phyloP scores from a whole-genome alignment of 2,888 invertebrate genomes.

The Rhabditophanes sp. region DNA sequence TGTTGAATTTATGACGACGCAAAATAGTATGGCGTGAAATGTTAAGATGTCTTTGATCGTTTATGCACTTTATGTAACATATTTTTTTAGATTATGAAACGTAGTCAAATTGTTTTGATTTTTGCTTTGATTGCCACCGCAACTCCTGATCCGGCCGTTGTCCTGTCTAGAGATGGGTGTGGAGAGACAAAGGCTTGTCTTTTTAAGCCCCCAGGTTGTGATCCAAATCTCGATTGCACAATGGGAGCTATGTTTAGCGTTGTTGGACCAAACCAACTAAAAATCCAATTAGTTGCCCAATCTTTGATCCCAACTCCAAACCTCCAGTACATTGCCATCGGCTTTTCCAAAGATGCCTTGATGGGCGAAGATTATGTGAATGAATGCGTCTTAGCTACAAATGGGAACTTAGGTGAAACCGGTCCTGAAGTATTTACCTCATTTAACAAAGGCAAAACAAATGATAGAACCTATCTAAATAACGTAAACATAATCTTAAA shows the following conservation, averaged over 20 bases:
- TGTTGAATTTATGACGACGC: too few species aligned
- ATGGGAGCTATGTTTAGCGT: conserved; percentile 22
- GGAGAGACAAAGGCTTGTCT: conserved; percentile 31
- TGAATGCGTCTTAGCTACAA: conserved; percentile 33
- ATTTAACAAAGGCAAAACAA: conserved; percentile 31
- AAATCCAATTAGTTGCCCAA: conserved; percentile 29
- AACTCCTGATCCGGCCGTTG: too few species aligned
- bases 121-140: too few species aligned
- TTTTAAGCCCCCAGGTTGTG: conserved; percentile 35
- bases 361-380: conserved; percentile 39
- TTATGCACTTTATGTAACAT: too few species aligned
- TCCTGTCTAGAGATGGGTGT: conserved; percentile 20
- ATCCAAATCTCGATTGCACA: conserved; percentile 35
- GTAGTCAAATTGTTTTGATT: too few species aligned
- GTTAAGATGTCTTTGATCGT: too few species aligned
- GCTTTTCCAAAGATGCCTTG: conserved; percentile 25
- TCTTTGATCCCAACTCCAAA: conserved; percentile 25
- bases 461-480: conserved; percentile 31
- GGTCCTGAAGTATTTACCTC: conserved; percentile 36
- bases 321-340: conserved; percentile 36
- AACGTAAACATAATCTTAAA: conserved; percentile 6
- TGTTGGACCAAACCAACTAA: conserved; percentile 21
- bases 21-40: too few species aligned
- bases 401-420: conserved; percentile 17
- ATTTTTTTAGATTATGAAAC: too few species aligned